Evolutionary conservation across 2,113 vertebrate species (phyloP).

Genomic region (Mormoops blainvillei): DNA sequence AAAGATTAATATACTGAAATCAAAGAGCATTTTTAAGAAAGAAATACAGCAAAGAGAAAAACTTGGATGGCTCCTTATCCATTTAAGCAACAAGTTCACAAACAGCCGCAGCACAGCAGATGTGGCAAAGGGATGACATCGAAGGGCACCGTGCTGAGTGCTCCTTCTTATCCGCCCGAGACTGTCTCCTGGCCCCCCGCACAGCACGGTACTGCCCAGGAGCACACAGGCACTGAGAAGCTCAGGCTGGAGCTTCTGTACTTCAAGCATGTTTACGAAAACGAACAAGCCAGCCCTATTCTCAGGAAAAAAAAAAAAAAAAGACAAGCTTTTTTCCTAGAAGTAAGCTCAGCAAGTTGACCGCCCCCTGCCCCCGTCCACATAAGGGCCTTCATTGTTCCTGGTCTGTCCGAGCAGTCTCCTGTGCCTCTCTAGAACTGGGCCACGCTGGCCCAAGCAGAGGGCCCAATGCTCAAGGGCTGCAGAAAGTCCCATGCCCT

Average conservation of each 20-base stretch:
- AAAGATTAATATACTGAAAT: background rate
- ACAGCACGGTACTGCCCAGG: background rate
- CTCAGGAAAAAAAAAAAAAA: slow-evolving; percentile 65
- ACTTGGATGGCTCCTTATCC: background rate
- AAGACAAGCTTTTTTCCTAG: slow-evolving; percentile 48
- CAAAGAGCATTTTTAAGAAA: background rate
- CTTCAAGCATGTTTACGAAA: slow-evolving; percentile 47
- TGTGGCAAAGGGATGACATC: background rate
- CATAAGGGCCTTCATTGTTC: slow-evolving; percentile 57
- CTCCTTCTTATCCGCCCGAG: background rate
- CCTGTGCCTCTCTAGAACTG: slow-evolving; percentile 1
- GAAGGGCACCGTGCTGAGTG: background rate
- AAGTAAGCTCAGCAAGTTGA: slow-evolving; percentile 61
- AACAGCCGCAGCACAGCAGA: background rate
- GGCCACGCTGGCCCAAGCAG: background rate
- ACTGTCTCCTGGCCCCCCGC: background rate
- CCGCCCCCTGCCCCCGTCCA: background rate
- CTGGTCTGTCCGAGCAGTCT: background rate
- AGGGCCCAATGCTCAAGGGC: background rate
- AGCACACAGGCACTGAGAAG: background rate
- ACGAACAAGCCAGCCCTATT: slow-evolving; percentile 70
- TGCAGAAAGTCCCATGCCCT: background rate
- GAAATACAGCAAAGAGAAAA: background rate
- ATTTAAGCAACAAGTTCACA: background rate
- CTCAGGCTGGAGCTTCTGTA: background rate